A percentile compares a stretch with the other conserved stretches of the same genome.
Conservation (phyloP, 2,888 invertebrate species). For the Folsomia candida region DNA sequence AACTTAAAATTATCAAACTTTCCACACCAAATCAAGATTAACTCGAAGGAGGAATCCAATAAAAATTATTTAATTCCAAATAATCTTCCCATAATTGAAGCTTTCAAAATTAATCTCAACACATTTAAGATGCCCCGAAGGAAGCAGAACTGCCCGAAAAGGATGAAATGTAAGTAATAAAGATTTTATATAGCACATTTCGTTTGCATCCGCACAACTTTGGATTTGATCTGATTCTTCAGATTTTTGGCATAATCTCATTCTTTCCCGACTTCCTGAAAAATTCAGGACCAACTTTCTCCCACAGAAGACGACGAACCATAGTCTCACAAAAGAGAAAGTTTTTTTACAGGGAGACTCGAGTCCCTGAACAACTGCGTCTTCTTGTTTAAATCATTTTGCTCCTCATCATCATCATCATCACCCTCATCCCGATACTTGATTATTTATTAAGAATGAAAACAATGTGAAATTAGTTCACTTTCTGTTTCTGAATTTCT, state of each 20-base stretch:
- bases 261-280: neutral
- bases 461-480: neutral
- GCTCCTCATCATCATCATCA: neutral
- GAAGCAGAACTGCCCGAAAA: constrained; percentile 61
- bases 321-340: neutral
- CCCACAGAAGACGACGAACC: neutral
- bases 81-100: no score
- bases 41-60: no score
- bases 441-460: neutral
- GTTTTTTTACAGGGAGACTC: no score
- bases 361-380: no score
- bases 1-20: no score
- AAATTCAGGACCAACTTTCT: neutral
- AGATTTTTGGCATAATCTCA: neutral
- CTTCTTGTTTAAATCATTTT: neutral
- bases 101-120: neutral
- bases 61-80: no score
- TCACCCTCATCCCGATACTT: neutral
- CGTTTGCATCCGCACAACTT: neutral
- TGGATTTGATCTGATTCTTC: neutral
- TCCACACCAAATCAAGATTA: no score
- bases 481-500: neutral
- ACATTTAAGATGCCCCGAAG: constrained; percentile 56
- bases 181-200: constrained; percentile 25
- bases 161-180: constrained; percentile 60